Evolutionary conservation across 2,888 invertebrate species (phyloP), one percentile per base, ranked within the genome.

Genomic region (Exephanes ischioxanthus): DNA sequence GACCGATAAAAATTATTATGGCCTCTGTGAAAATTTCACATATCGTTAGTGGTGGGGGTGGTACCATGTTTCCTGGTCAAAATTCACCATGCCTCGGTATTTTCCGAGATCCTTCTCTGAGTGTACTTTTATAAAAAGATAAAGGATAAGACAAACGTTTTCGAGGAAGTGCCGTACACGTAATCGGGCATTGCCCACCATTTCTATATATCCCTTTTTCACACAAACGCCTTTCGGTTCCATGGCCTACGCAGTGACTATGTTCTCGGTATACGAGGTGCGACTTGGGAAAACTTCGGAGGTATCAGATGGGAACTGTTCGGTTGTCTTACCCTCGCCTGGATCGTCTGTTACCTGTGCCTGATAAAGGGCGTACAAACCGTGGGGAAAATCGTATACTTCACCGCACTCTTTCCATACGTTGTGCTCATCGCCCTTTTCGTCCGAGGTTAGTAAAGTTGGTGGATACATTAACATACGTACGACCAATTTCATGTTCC

Each of bases 341-440:
- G 98, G 98, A 91, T 97, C 71, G 94, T 98, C 87, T 97, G 97
- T 85, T 98, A 97, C 94, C 95, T 98, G 89, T 98, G 97, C 93
- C 97, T 98, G 84, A 97, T 98, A 94, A 97, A 93, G 95, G 97
- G 98, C 48, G 97, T 99, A 87, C 97, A 98, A 94, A 97, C 98
- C 91, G 97, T 98, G 0, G 98, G 98, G 67, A 98, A 97, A 95
- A 97, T 97, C 66, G 96, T 96, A 9, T 97, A 97, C 92, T 97
- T 97, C 90, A 97, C 97, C 1, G 96, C 97, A 0, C 92, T 96
- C 22, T 97, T 97, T 91, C 97, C 97, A 0, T 97, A 97, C 92
- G 95, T 97, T 37, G 95, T 97, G 94, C 93, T 97, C 88, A 96
- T 96, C 0, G 96, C 96, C 0, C 93, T 97, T 55, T 94, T 97